Evolutionary conservation across 1,140 invertebrate genomes (phyloP), one percentile per base, ranked within the genome.

Genomic region (Procambarus clarkii): DNA sequence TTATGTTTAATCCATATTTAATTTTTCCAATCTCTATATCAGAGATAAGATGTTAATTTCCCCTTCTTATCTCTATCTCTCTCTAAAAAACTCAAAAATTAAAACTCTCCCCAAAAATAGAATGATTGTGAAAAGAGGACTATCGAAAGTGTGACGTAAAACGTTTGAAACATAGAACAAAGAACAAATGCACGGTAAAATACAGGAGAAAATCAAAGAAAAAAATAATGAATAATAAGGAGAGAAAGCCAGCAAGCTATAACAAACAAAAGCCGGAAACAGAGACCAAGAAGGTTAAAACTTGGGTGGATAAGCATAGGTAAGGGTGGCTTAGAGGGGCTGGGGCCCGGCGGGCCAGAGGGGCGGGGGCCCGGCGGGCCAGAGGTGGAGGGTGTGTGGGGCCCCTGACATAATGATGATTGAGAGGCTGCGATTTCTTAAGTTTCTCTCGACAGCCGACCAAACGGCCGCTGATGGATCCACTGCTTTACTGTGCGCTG

Each of bases 401-500:
- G 54, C 15, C 18, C 50, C 80, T 83, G 81, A 69, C 81, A 46
- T 83, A n/a, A 83, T 83, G 81, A 83, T 83, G 81, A 83, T 83
- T 58, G 81, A 83, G 81, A 45, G 81, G 18, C 58, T 69, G 81
- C 46, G 58, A 83, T 83, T 69, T 54, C 81, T 83, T 83, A 83
- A 83, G 81, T 83, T 83, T 83, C 81, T 60, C 81, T 45, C 60
- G 81, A 83, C 81, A 83, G 81, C 81, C 81, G 44, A 46, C 54
- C 44, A 83, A 83, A 69, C 58, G 60, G 54, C 34, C 18, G 34
- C 7, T 83, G 81, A 83, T 83, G 81, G 81, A 83, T 83, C 60
- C 81, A 18, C 54, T 83, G 45, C 81, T 82, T 82, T 15, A 46
- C 8, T 15, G 34, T 50, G 24, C 60, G 58, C 9, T 46, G 54